These are phyloP conservation scores for Miniopterus natalensis DNA, from an alignment of 2,113 vertebrate species.

Conservation along the genomic window DNA sequence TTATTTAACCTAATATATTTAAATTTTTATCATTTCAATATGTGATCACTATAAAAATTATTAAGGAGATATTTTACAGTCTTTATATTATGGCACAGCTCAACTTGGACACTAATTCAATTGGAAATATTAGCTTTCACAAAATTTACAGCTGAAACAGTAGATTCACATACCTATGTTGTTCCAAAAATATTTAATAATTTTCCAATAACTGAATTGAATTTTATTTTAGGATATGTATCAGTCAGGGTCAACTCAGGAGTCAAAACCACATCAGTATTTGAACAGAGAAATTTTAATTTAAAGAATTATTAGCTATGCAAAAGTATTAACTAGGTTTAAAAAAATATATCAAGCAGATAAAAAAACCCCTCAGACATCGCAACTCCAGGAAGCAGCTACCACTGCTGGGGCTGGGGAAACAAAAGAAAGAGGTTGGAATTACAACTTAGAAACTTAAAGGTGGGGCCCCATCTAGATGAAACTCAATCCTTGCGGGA, in stretches of 20 bases:
- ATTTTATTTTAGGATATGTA: neutral
- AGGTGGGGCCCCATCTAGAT: neutral
- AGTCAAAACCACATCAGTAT: conserved; percentile 10
- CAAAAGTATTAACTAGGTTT: neutral
- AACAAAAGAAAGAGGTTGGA: neutral
- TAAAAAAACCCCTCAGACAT: neutral
- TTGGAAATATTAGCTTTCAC: conserved; percentile 17
- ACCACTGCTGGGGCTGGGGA: neutral
- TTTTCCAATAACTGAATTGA: neutral
- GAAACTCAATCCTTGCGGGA: neutral
- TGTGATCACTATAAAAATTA: neutral
- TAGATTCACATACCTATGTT: neutral
- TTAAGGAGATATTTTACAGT: neutral
- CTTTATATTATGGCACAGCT: neutral
- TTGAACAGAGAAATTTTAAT: neutral
- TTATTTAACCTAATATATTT: neutral
- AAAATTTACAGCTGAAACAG: conserved; percentile 35
- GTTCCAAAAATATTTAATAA: conserved; percentile 25
- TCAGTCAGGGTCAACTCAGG: neutral
- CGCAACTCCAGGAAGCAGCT: neutral
- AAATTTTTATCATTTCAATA: conserved; percentile 12
- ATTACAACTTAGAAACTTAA: neutral
- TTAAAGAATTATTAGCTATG: neutral
- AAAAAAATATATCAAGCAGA: neutral
- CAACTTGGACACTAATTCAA: neutral